These are phyloP conservation scores for Lutra lutra DNA, from an alignment of 2,797 vertebrate species.

Conservation along the genomic window DNA sequence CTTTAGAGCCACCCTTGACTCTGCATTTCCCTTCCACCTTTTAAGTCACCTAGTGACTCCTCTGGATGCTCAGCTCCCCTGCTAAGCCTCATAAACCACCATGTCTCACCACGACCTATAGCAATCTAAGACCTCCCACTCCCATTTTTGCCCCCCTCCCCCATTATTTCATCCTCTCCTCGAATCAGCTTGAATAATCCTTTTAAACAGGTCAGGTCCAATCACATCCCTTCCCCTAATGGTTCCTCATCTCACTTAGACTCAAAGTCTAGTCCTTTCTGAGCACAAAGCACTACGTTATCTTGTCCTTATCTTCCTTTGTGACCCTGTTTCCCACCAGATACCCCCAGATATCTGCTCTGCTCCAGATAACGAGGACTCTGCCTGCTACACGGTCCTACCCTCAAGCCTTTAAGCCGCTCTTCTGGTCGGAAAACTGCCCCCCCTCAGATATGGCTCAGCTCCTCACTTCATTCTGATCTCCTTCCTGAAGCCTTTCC, in stretches of 20 bases:
- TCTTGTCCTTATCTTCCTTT: neutral
- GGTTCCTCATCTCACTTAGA: neutral
- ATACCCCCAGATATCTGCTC: neutral
- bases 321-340: neutral
- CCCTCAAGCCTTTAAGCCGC: too few relatives aligned
- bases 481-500: neutral
- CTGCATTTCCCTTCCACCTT: neutral
- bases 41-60: neutral
- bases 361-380: neutral
- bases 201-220: neutral
- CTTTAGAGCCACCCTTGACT: neutral
- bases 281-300: too few relatives aligned
- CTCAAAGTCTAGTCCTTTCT: neutral
- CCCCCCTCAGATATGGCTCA: neutral
- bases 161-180: neutral
- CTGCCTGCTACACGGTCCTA: neutral
- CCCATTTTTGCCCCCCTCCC: neutral
- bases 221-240: neutral
- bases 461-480: neutral
- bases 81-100: neutral
- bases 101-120: neutral
- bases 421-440: neutral
- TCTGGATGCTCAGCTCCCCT: neutral
- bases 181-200: neutral
- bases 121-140: neutral